Evolutionary conservation across 2,113 vertebrate genomes (phyloP), one percentile per base, ranked within the genome.

Genomic region (Anguilla japonica): DNA sequence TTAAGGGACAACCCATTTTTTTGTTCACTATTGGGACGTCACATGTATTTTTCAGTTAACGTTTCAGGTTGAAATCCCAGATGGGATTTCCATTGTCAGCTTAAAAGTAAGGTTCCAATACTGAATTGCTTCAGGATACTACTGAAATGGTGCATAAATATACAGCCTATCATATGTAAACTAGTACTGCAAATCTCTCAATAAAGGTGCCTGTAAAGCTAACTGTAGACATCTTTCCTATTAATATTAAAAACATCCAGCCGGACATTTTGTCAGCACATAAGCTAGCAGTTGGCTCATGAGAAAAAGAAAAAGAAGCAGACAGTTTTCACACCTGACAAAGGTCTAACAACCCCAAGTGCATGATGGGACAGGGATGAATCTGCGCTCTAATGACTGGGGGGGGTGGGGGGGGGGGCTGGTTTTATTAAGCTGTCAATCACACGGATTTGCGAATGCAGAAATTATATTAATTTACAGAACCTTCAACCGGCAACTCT

Each of bases 391-490:
- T 80, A 80, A 80, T 80, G 79, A 80, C 79, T 41, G 79, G 34
- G 34, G 34, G 34, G 34, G 34, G 34, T 34, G 34, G 34, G 34
- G 34, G 34, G 79, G 34, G 11, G 79, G 9, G 16, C 40, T 41
- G 40, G 40, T 41, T 80, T 80, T 41, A 80, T 80, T 80, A 41
- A 41, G 79, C 79, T 80, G 79, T 41, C 79, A 80, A 40, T 80
- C 79, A 80, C 7, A 29, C 14, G 14, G 39, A 75, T 29, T 75
- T 34, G 26, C 26, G 9, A 67, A 29, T 41, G 79, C 11, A 22
- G 34, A 80, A 80, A 80, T 41, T 13, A 80, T 80, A 80, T 20
- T 41, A 80, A 80, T 41, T 80, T 29, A 40, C 79, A 41, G 4
- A 80, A 80, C 78, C 63, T 79, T 79, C 78, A 40, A 18, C 39